Percentiles rank a stretch among this genome's conserved stretches.
phyloP scores from a whole-genome alignment of 1,140 invertebrate species.

The Stratiolaelaps scimitus region DNA sequence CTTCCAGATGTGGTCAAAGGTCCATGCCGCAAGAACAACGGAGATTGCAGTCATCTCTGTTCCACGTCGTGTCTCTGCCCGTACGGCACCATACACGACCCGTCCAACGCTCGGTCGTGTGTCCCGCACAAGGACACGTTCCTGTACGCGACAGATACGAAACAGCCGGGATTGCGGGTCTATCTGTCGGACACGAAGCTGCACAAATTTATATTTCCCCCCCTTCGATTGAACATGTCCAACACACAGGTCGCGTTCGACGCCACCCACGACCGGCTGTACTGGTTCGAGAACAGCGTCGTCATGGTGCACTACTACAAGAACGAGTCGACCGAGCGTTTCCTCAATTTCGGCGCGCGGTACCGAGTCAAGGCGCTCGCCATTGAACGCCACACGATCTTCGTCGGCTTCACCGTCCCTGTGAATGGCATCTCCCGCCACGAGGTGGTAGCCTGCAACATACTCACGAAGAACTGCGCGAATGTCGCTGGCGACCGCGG shows the following conservation, averaged over 20 bases:
- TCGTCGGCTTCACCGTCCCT: constrained; percentile 10
- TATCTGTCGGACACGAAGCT: constrained; percentile 6
- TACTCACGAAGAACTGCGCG: constrained; percentile 13
- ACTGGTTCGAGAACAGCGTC: constrained; percentile 16
- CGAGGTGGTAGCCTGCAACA: constrained; percentile 25
- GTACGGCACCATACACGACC: constrained; percentile 26
- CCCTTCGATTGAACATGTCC: constrained; percentile 10
- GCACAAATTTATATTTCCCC: constrained; percentile 24
- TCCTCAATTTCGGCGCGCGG: constrained; percentile 15
- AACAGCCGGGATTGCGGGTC: constrained; percentile 5
- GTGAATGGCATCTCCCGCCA: constrained; percentile 1
- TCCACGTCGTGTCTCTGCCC: constrained; percentile 25
- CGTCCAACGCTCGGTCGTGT: constrained; percentile 19
- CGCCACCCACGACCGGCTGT: constrained; percentile 12
- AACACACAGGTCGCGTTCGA: constrained; percentile 13
- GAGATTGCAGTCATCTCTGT: constrained; percentile 26
- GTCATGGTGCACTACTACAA: constrained; percentile 28
- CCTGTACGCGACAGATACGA: constrained; percentile 13
- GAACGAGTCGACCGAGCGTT: constrained; percentile 17
- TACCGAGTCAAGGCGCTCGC: constrained; percentile 12
- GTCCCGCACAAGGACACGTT: constrained; percentile 26
- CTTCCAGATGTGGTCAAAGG: constrained; percentile 25
- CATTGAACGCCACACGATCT: constrained; percentile 20
- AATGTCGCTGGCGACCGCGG: constrained; percentile 11
- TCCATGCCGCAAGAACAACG: constrained; percentile 27